Base-by-base conservation (phyloP, 2,113 vertebrate genomes). In the Choloepus hoffmanni region DNA sequence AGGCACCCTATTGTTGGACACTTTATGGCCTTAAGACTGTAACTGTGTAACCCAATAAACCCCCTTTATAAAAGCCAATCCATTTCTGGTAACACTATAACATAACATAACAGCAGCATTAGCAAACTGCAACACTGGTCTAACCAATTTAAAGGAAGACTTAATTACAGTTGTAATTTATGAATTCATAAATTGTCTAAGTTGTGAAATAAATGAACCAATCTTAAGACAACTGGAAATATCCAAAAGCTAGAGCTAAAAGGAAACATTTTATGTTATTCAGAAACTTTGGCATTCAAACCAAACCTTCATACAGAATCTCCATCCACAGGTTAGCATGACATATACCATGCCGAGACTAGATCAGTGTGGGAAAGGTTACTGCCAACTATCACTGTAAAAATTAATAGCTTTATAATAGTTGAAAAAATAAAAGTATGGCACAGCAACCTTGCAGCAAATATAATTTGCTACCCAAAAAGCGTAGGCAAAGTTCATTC, bases 181-280 rank as follows among this genome's bases (percentile, higher is more conserved):
- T 84, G 97, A 95, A 92, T 83, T 85, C 96, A 94, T 18, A 97
- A 98, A 98, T 85, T 92, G 95, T 90, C 90, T 55, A 85, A 89
- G 7, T 96, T 96, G 48, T 92, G 76, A 95, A 97, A 98, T 97
- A 98, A 98, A 97, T 95, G 89, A 97, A 92, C 13, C 62, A 83
- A 78, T 92, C 74, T 96, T 85, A 87, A 96, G 65, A 97, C 85
- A 97, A 83, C 1, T 93, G 95, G 91, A 97, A 98, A 98, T 91
- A 97, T 96, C 91, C 97, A 98, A 98, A 92, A 93, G 95, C 93
- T 96, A 92, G 92, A 97, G 96, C 76, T 98, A 96, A 97, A 98
- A 97, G 90, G 90, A 81, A 97, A 92, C 94, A 50, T 95, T 96
- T 92, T 92, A 43, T 72, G 89, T 91, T 87, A 67, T 91, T 97